These are phyloP conservation scores for Macroglossus sobrinus DNA, from an alignment of 2,113 vertebrate species.

Conservation along the genomic window DNA sequence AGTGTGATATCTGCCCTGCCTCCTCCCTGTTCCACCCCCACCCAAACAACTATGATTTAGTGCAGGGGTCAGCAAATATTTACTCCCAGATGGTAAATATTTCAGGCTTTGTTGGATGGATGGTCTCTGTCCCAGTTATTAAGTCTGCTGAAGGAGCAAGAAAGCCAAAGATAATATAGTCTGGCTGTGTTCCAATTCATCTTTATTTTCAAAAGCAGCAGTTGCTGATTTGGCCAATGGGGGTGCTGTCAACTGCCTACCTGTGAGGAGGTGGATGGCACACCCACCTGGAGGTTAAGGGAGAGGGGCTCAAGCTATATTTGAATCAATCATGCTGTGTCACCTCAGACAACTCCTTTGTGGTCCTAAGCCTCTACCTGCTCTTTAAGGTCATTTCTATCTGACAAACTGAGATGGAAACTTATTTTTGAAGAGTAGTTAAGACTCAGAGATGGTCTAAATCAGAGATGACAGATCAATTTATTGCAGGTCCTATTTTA, in stretches of 20 bases:
- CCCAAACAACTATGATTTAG: rapidly evolving
- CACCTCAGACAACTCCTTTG: neutral
- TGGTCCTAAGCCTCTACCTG: neutral
- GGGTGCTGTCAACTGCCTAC: rapidly evolving
- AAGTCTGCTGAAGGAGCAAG: neutral
- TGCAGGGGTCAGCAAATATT: rapidly evolving
- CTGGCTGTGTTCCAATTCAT: neutral
- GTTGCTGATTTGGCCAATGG: neutral
- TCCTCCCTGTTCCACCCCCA: too few relatives aligned
- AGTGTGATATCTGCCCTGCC: too few relatives aligned
- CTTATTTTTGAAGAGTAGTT: neutral
- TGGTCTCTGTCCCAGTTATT: neutral
- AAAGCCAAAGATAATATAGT: neutral
- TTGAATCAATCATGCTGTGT: neutral
- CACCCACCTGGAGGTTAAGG: neutral
- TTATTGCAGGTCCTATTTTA: neutral
- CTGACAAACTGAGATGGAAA: neutral
- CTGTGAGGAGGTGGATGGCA: rapidly evolving
- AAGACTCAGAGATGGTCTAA: neutral
- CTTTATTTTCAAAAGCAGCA: neutral
- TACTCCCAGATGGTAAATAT: neutral
- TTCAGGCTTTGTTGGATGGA: neutral
- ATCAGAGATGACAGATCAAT: neutral
- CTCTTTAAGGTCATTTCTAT: neutral
- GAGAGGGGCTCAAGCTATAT: rapidly evolving